A percentile compares a stretch with the other conserved stretches of the same genome.
These are phyloP conservation scores for Selenia dentaria DNA, from an alignment of 2,888 invertebrate species.

Conservation along the genomic window DNA sequence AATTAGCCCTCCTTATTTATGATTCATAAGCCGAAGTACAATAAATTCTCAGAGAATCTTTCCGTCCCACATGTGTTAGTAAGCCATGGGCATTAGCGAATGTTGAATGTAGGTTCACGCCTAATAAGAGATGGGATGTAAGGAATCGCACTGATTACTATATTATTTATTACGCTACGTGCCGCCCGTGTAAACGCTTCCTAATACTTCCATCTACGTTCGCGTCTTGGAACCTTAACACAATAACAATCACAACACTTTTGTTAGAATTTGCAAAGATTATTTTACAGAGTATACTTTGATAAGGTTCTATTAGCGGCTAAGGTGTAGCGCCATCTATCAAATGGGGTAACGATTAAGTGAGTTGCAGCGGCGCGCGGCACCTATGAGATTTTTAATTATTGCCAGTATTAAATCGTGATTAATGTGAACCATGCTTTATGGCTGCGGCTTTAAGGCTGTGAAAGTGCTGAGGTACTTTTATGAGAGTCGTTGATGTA, in stretches of 20 bases:
- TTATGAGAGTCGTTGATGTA: conserved; percentile 11
- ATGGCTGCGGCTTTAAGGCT: conserved; percentile 43
- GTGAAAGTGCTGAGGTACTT: conserved; percentile 22
- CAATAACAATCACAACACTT: conserved; percentile 27
- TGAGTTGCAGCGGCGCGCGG: conserved; percentile 63
- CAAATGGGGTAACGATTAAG: conserved; percentile 76
- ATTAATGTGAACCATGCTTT: conserved; percentile 61
- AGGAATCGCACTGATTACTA: conserved; percentile 84
- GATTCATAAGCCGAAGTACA: conserved; percentile 83
- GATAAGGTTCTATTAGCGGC: conserved; percentile 57
- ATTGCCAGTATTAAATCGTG: conserved; percentile 68
- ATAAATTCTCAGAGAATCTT: conserved; percentile 81
- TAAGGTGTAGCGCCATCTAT: conserved; percentile 64
- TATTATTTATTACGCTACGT: conserved; percentile 84
- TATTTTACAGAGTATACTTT: conserved; percentile 25
- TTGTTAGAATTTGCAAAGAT: conserved; percentile 6
- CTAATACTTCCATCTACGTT: conserved; percentile 73
- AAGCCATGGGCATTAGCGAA: conserved; percentile 79
- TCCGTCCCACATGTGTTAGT: conserved; percentile 81
- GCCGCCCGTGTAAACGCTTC: conserved; percentile 82
- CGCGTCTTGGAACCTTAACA: conserved; percentile 65
- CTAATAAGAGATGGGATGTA: conserved; percentile 83
- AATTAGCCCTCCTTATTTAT: conserved; percentile 82
- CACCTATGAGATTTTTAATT: conserved; percentile 77
- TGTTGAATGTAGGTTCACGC: conserved; percentile 81